Conservation (phyloP, 2,797 vertebrate species). For the Pogoniulus pusillus region DNA sequence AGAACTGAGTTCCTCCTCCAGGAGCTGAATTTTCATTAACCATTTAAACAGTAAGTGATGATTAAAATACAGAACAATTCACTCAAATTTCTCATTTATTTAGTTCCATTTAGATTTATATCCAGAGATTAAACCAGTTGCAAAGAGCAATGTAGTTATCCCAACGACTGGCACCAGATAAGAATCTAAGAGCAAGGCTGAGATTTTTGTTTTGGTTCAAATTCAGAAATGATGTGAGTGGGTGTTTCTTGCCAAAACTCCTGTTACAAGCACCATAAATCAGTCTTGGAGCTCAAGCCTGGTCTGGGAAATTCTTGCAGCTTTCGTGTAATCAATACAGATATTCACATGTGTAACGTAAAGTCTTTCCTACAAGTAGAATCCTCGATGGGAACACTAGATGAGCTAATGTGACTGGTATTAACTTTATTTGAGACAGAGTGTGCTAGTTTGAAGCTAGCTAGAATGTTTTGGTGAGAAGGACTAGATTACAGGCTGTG, state of each 20-base stretch:
- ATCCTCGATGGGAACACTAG: neutral
- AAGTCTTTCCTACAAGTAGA: neutral
- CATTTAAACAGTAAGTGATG: slow-evolving; percentile 47
- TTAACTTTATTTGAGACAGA: neutral
- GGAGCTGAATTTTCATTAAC: slow-evolving; percentile 20
- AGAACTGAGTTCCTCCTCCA: slow-evolving; percentile 6
- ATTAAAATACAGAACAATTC: slow-evolving; percentile 28
- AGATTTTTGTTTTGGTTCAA: slow-evolving; percentile 2
- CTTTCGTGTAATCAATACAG: neutral
- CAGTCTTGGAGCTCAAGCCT: neutral
- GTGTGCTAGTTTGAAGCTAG: no score
- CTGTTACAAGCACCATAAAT: neutral
- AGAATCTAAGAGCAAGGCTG: slow-evolving; percentile 2
- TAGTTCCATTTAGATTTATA: slow-evolving; percentile 6
- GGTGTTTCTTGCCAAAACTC: neutral
- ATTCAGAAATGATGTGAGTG: neutral
- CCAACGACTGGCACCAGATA: slow-evolving; percentile 29
- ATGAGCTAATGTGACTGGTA: neutral
- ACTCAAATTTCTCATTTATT: slow-evolving; percentile 9
- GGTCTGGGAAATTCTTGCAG: neutral
- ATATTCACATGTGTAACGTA: neutral
- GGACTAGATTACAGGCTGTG: no score
- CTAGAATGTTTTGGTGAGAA: no score
- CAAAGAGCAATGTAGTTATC: slow-evolving; percentile 5
- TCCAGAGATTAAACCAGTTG: slow-evolving; percentile 24